A percentile compares a stretch with the other conserved stretches of the same genome.
These are phyloP conservation scores for Gymnogyps californianus DNA, from an alignment of 2,113 vertebrate species.

Conservation along the genomic window DNA sequence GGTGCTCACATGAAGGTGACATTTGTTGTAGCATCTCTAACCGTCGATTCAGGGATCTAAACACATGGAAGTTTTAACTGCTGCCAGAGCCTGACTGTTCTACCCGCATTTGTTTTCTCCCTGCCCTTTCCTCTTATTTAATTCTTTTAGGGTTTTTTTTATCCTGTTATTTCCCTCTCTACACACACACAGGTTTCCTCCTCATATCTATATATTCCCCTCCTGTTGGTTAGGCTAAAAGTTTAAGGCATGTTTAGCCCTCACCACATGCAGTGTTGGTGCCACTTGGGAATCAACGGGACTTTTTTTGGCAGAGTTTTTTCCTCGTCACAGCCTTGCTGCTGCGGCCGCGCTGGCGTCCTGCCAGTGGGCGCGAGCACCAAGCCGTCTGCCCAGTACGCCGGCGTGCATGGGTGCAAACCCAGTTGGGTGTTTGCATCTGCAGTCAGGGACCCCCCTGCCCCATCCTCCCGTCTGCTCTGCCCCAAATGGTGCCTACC, in stretches of 20 bases:
- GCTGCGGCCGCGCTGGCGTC: not conserved
- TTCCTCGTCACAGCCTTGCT: not conserved
- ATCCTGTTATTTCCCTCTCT: not conserved
- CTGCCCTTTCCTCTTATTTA: not conserved
- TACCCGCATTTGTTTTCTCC: conserved; percentile 18
- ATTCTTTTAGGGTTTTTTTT: not conserved
- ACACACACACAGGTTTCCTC: not conserved
- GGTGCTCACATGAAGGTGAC: conserved; percentile 8
- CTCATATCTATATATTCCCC: not conserved
- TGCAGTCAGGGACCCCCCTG: no score
- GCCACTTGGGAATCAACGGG: not conserved
- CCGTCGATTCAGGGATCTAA: not conserved
- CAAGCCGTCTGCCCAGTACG: accelerated
- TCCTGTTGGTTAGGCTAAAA: not conserved
- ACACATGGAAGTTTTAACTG: conserved; percentile 43
- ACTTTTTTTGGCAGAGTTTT: not conserved
- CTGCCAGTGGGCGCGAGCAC: not conserved
- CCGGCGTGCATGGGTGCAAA: not conserved
- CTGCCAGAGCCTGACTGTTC: conserved; percentile 21
- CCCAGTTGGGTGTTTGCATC: not conserved
- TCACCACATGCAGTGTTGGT: not conserved
- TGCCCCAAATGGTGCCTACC: not conserved
- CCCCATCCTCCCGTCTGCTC: not conserved
- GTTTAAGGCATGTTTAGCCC: not conserved
- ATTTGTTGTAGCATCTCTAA: conserved; percentile 49